Evolutionary conservation across 2,888 invertebrate species (phyloP).

Genomic region (Tyria jacobaeae): DNA sequence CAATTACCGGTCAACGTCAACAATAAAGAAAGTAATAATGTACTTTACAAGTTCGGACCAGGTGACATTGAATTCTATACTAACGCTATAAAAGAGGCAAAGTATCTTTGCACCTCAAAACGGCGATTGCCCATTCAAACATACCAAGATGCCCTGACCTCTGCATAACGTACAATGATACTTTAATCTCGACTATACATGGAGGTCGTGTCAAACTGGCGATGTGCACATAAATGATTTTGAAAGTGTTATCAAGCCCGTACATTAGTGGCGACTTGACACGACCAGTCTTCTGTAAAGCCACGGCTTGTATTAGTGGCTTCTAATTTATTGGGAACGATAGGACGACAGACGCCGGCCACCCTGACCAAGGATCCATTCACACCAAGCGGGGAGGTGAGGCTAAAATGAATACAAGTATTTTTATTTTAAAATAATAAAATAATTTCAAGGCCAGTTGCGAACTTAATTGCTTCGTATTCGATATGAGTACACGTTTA

Average conservation of each 20-base stretch:
- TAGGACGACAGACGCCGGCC: constrained; percentile 85
- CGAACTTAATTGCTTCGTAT: constrained; percentile 38
- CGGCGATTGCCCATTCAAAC: constrained; percentile 60
- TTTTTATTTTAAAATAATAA: constrained; percentile 26
- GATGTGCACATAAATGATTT: constrained; percentile 73
- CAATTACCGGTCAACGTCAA: constrained; percentile 73
- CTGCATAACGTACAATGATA: constrained; percentile 13
- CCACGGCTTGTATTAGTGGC: constrained; percentile 83
- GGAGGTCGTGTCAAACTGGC: constrained; percentile 59
- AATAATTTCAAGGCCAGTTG: constrained; percentile 16
- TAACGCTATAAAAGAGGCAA: constrained; percentile 77
- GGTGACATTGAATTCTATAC: constrained; percentile 76
- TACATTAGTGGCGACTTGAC: constrained; percentile 84
- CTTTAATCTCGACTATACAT: constrained; percentile 9
- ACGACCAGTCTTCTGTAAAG: constrained; percentile 84
- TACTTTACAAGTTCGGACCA: constrained; percentile 73
- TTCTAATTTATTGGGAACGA: constrained; percentile 85
- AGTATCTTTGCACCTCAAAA: constrained; percentile 70
- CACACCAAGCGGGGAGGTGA: constrained; percentile 69
- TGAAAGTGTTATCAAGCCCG: constrained; percentile 82
- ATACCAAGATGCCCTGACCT: constrained; percentile 45
- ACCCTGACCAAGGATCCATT: constrained; percentile 82
- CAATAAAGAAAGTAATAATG: constrained; percentile 78
- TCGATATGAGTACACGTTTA: constrained; percentile 36
- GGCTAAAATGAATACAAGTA: constrained; percentile 48